Evolutionary conservation across 2,113 vertebrate genomes (phyloP).

Genomic region (Australoheros scitulus): DNA sequence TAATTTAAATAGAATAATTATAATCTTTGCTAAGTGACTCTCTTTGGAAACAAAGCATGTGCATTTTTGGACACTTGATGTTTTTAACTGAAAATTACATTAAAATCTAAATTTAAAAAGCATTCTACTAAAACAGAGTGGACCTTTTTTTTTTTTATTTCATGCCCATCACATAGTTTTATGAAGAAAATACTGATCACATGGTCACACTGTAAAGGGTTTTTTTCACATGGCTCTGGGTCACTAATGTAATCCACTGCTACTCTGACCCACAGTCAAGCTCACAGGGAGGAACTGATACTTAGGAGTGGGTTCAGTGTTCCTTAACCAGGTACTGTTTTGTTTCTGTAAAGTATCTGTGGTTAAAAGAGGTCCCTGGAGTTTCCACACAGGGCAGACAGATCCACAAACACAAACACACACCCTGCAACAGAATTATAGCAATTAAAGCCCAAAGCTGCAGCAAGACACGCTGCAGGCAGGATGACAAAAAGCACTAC

Average conservation of each 20-base stretch:
- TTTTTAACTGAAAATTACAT: background rate
- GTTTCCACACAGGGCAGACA: background rate
- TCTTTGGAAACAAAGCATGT: background rate
- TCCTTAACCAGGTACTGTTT: no score
- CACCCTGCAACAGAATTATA: background rate
- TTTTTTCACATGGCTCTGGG: background rate
- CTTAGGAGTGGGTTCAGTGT: background rate
- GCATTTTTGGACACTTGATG: fast-evolving
- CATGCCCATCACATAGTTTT: background rate
- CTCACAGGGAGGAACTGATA: background rate
- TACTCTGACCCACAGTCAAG: background rate
- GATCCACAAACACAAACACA: background rate
- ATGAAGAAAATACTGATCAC: background rate
- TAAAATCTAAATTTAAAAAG: background rate
- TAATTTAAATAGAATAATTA: background rate
- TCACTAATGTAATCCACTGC: background rate
- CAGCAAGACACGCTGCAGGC: conserved; percentile 6
- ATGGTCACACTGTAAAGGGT: background rate
- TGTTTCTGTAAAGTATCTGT: no score
- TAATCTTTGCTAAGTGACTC: background rate
- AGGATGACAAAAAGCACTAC: background rate
- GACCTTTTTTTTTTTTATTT: background rate
- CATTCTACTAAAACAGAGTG: background rate
- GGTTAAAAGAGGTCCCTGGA: background rate
- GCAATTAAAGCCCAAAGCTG: background rate